Base-by-base conservation (phyloP, 2,797 vertebrate species). In the Lutra lutra region DNA sequence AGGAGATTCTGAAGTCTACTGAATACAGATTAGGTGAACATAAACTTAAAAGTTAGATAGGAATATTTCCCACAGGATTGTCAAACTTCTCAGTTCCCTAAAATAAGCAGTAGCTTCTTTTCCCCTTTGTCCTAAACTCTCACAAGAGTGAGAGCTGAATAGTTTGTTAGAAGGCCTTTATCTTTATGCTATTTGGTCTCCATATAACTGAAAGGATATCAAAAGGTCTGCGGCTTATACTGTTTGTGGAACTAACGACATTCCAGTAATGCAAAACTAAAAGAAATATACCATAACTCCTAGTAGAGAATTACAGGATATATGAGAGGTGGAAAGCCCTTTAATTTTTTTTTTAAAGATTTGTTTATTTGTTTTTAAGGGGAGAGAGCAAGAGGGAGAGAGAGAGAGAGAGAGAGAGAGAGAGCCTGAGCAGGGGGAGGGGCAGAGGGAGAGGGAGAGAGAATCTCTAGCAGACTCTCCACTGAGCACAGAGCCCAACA, bases 1-100 rank as follows among this genome's bases (percentile, higher is more conserved):
- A 89, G 17, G 20, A 88, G 66, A 96, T 96, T 78, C n/a, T 84
- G 48, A 95, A 83, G 73, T 10, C 38, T 60, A 84, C 38, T 35
- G 60, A 94, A 97, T 95, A 86, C 43, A 94, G 46, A 86, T 56
- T 79, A 93, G 32, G n/a, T 62, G 32, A 21, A 62, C 25, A 88
- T 78, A 91, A n/a, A 86, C 91, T 88, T 86, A 77, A 98, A 96
- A 93, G 32, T 89, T 91, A 75, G 14, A 75, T 7, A 73, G 56
- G 56, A 93, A 94, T 80, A 86, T 29, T 75, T 86, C n/a, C 84
- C 56, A 90, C 1, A 60, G 43, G 54, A 89, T 25, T 85, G 66
- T 18, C 60, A 91, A 72, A 68, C 60, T 95, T 95, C 62, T 91
- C 25, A 93, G 0, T 93, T 93, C 32, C 91, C n/a, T 91, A 95